These are phyloP conservation scores for Halcyon malimbica DNA, from an alignment of 2,113 vertebrate species.

Conservation along the genomic window DNA sequence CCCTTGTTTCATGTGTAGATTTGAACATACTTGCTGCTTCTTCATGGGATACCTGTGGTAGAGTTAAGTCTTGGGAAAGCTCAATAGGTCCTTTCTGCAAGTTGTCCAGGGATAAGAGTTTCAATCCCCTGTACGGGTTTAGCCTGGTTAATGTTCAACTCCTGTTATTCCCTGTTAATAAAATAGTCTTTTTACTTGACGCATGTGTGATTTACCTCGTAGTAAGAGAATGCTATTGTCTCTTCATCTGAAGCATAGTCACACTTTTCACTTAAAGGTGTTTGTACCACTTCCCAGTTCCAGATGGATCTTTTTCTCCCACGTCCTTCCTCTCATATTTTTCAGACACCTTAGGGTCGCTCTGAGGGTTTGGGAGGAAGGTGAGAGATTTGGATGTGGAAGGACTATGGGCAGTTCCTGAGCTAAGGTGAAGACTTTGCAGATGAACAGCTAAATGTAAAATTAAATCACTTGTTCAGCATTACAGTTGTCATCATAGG, in stretches of 20 bases:
- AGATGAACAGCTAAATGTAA: background rate
- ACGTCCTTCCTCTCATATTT: background rate
- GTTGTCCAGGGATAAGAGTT: background rate
- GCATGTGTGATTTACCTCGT: background rate
- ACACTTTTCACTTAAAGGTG: background rate
- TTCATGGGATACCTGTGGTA: background rate
- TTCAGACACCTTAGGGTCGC: background rate
- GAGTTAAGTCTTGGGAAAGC: background rate
- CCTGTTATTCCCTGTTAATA: background rate
- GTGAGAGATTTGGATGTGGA: background rate
- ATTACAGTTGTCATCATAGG: background rate
- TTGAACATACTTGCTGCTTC: background rate
- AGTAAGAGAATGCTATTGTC: background rate
- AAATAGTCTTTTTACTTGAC: background rate
- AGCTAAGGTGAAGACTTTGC: background rate
- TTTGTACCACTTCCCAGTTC: background rate
- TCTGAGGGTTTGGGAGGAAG: background rate
- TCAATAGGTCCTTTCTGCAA: background rate
- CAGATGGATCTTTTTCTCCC: background rate
- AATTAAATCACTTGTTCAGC: background rate
- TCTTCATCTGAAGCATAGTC: background rate
- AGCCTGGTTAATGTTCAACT: background rate
- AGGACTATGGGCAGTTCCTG: background rate
- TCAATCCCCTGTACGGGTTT: background rate
- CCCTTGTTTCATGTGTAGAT: background rate